Conservation (phyloP, 2,888 invertebrate genomes). For the Hirudinaria manillensis region DNA sequence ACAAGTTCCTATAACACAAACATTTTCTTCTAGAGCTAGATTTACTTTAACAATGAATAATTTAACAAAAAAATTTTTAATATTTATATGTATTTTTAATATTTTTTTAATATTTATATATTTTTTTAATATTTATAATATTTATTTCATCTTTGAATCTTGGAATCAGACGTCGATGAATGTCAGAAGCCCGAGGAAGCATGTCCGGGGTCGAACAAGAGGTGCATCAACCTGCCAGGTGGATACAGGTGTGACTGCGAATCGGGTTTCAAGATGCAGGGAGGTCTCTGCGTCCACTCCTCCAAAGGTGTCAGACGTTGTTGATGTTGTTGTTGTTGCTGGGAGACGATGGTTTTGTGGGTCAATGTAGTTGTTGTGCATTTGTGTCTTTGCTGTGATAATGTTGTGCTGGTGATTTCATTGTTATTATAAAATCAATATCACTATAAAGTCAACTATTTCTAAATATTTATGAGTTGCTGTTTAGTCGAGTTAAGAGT, state of each 20-base stretch:
- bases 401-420: not conserved
- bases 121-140: not conserved
- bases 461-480: too few relatives aligned
- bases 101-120: not conserved
- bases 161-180: slow-evolving; percentile 46
- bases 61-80: too few relatives aligned
- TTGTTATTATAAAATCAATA: not conserved
- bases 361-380: not conserved
- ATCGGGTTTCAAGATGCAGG: slow-evolving; percentile 41
- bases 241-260: slow-evolving; percentile 46
- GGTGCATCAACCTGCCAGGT: slow-evolving; percentile 45
- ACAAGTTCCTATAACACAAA: too few relatives aligned
- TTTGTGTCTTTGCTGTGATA: not conserved
- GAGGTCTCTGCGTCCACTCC: slow-evolving; percentile 42
- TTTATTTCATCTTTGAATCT: not conserved
- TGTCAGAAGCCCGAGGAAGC: slow-evolving; percentile 40
- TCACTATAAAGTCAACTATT: too few relatives aligned
- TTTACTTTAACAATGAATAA: too few relatives aligned
- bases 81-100: too few relatives aligned
- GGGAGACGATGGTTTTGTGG: not conserved
- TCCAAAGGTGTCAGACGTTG: slow-evolving; percentile 40
- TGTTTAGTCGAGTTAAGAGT: too few relatives aligned
- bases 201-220: slow-evolving; percentile 43
- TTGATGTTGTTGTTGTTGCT: not conserved
- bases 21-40: too few relatives aligned